Percentiles rank a stretch among this genome's conserved stretches.
phyloP scores from a whole-genome alignment of 1,140 invertebrate genomes.

The Cheumatopsyche charites region DNA sequence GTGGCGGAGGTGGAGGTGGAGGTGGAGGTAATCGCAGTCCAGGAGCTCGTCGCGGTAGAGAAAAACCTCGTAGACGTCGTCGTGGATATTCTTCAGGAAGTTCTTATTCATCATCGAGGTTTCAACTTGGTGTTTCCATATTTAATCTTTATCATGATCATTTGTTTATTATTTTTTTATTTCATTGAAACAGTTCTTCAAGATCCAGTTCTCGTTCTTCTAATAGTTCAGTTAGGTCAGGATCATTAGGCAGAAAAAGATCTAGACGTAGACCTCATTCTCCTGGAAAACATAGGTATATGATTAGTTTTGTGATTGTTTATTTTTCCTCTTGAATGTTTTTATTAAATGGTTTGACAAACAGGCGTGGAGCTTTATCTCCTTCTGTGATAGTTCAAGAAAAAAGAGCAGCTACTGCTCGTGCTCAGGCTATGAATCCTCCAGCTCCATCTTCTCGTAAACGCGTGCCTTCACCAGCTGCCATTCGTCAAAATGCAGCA shows the following conservation, averaged over 20 bases:
- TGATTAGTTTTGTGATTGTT: neutral
- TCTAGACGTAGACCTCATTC: slow-evolving; percentile 27
- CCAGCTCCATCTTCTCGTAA: slow-evolving; percentile 66
- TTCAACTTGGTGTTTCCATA: neutral
- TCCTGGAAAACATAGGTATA: slow-evolving; percentile 24
- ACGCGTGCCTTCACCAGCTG: slow-evolving; percentile 57
- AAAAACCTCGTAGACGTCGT: slow-evolving; percentile 12
- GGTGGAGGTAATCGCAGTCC: slow-evolving; percentile 19
- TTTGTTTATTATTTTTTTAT: slow-evolving; percentile 38
- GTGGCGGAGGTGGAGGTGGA: slow-evolving; percentile 57
- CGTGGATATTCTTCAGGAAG: slow-evolving; percentile 76
- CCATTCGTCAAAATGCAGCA: slow-evolving; percentile 57
- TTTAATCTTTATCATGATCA: slow-evolving; percentile 47
- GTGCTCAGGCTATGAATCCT: slow-evolving; percentile 72
- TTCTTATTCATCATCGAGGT: slow-evolving; percentile 76
- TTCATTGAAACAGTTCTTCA: slow-evolving; percentile 50
- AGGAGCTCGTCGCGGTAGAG: neutral
- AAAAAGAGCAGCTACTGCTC: slow-evolving; percentile 63
- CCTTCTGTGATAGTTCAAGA: slow-evolving; percentile 67
- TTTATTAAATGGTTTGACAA: neutral
- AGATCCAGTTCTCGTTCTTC: slow-evolving; percentile 56
- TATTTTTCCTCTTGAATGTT: neutral
- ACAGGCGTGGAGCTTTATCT: slow-evolving; percentile 54
- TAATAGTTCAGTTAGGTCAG: slow-evolving; percentile 59
- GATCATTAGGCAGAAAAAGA: slow-evolving; percentile 52